Evolutionary conservation across 2,113 vertebrate genomes (phyloP).

Genomic region (Oenanthe melanoleuca): DNA sequence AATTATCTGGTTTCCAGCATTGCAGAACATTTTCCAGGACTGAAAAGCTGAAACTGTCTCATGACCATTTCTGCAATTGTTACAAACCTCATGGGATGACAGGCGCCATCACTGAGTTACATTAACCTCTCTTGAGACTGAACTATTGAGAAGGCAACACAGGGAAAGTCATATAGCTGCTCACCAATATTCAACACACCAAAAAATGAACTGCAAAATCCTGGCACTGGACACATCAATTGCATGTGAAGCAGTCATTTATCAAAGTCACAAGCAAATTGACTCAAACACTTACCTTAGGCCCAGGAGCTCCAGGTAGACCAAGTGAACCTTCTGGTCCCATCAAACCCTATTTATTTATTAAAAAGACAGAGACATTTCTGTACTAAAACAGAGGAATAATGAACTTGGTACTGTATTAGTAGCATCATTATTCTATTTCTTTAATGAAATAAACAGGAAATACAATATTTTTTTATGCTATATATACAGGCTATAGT

Average conservation of each 20-base stretch:
- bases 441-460: neutral
- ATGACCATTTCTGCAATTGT: neutral
- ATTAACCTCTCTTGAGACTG: neutral
- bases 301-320: slow-evolving; percentile 80
- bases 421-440: neutral
- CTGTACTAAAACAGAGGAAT: neutral
- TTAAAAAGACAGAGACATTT: neutral
- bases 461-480: neutral
- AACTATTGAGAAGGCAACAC: neutral
- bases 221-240: neutral
- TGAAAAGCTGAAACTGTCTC: neutral
- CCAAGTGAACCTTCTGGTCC: slow-evolving; percentile 84
- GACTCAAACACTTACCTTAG: slow-evolving; percentile 78
- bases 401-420: neutral
- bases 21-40: slow-evolving; percentile 40
- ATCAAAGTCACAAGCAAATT: neutral
- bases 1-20: neutral
- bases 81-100: neutral
- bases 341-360: slow-evolving; percentile 81
- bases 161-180: neutral
- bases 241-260: neutral
- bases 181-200: neutral
- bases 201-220: neutral
- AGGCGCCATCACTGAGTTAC: neutral
- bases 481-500: neutral